Evolutionary conservation across 2,888 invertebrate genomes (phyloP).

Genomic region (Nesidiocoris tenuis): DNA sequence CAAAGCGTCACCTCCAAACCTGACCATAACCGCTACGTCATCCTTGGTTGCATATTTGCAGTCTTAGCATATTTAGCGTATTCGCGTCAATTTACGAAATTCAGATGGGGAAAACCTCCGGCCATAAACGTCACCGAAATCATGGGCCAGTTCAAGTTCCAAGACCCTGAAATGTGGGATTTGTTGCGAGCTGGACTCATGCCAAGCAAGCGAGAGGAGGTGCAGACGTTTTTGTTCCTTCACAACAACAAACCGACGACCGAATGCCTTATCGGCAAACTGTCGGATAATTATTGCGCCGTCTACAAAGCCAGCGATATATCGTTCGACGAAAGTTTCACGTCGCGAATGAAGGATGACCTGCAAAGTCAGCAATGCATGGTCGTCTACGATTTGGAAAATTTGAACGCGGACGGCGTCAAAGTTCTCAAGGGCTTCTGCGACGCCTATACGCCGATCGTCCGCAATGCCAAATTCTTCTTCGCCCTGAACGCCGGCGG

Average conservation of each 20-base stretch:
- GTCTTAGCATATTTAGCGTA: no score
- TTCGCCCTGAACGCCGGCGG: conserved; percentile 19
- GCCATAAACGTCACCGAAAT: neutral
- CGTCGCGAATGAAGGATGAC: neutral
- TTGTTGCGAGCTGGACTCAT: neutral
- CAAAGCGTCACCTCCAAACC: no score
- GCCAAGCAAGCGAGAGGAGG: conserved; percentile 10
- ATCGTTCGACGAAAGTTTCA: neutral
- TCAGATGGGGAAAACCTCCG: neutral
- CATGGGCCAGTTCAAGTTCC: neutral
- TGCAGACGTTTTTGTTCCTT: conserved; percentile 27
- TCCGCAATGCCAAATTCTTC: conserved; percentile 18
- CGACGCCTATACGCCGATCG: conserved; percentile 25
- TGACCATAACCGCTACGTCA: no score
- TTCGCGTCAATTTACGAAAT: no score
- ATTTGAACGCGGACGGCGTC: conserved; percentile 9
- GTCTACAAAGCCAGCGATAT: conserved; percentile 12
- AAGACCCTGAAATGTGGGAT: conserved; percentile 24
- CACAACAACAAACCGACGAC: conserved; percentile 12
- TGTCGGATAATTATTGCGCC: conserved; percentile 19
- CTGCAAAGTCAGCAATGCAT: conserved; percentile 5
- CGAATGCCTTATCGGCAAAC: conserved; percentile 23
- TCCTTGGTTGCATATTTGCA: no score
- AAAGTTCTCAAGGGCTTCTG: conserved; percentile 23
- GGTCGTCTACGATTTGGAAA: conserved; percentile 24